Percentiles rank a stretch among this genome's conserved stretches.
Conservation (phyloP, 2,797 vertebrate species). For the Manis crassicaudata region DNA sequence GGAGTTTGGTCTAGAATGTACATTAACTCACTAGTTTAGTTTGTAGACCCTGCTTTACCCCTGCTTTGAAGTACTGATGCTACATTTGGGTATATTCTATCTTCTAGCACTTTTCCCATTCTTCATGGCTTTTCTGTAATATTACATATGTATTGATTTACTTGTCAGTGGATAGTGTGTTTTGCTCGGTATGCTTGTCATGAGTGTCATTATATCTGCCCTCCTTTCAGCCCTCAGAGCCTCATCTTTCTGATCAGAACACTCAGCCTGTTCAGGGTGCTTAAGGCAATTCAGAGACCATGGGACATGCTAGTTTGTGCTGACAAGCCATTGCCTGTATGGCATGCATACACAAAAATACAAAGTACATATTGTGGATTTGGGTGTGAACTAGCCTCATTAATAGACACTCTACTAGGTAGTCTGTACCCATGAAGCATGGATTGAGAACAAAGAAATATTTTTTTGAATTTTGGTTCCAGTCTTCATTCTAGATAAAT, state of each 20-base stretch:
- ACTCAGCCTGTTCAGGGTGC: not conserved
- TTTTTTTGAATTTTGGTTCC: not conserved
- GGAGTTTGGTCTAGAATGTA: not conserved
- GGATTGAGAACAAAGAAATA: not conserved
- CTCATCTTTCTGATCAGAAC: not conserved
- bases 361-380: not conserved
- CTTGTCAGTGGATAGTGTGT: not conserved
- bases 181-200: not conserved
- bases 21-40: not conserved
- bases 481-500: not conserved
- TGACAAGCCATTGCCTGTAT: not conserved
- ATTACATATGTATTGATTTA: not conserved
- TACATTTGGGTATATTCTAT: not conserved
- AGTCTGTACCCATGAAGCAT: not conserved
- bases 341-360: not conserved
- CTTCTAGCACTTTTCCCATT: not conserved
- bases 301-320: not conserved
- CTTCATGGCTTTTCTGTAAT: not conserved
- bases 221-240: not conserved
- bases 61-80: not conserved
- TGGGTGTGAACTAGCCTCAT: not conserved
- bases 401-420: not conserved
- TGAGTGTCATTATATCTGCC: not conserved
- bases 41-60: not conserved
- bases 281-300: not conserved